A percentile compares a stretch with the other conserved stretches of the same genome.
Evolutionary conservation across 2,888 invertebrate species (phyloP).

Genomic region (Tineola bisselliella): DNA sequence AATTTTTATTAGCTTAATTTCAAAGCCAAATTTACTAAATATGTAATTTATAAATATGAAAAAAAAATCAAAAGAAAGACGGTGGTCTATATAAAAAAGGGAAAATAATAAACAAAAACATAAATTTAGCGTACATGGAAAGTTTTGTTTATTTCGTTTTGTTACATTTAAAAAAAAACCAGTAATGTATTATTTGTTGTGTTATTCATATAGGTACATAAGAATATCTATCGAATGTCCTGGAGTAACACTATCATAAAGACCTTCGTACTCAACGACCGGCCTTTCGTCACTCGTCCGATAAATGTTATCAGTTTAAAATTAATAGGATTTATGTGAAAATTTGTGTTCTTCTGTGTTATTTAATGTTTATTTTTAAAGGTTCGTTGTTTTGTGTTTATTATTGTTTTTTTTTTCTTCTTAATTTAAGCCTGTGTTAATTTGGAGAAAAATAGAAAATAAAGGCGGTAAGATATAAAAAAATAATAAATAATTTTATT

Average conservation of each 20-base stretch:
- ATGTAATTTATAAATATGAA: too few species aligned
- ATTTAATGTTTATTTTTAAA: not conserved
- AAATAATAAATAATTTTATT: too few species aligned
- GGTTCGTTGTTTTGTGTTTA: not conserved
- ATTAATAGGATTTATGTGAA: not conserved
- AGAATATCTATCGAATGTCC: not conserved
- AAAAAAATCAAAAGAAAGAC: too few species aligned
- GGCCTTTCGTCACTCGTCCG: not conserved
- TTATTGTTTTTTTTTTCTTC: not conserved
- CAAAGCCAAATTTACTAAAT: too few species aligned
- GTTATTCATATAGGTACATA: not conserved
- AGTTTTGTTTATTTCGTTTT: too few species aligned
- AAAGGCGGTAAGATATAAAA: too few species aligned
- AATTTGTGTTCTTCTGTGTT: not conserved
- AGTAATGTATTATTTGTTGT: not conserved
- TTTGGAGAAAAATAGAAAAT: too few species aligned
- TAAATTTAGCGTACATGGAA: too few species aligned
- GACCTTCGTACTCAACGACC: conserved; percentile 9
- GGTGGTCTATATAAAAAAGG: too few species aligned
- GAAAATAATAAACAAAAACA: too few species aligned
- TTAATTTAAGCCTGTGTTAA: not conserved
- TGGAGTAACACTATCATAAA: not conserved
- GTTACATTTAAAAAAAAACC: not conserved
- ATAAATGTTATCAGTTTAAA: not conserved
- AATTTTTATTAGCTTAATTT: too few species aligned